These are phyloP conservation scores for Actinemys pallida DNA, from an alignment of 2,113 vertebrate genomes.

Conservation along the genomic window DNA sequence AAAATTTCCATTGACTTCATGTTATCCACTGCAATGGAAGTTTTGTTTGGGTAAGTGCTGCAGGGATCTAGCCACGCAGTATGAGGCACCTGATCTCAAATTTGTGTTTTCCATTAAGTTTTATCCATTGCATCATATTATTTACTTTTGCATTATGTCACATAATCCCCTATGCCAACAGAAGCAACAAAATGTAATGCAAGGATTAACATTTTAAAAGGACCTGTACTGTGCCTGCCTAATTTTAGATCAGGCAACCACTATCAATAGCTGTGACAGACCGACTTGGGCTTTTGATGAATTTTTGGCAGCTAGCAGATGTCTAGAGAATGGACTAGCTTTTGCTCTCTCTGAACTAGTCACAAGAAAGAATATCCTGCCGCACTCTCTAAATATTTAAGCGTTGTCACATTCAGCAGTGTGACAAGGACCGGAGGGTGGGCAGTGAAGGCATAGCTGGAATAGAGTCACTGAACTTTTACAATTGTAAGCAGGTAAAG, in stretches of 20 bases:
- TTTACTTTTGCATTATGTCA: slow-evolving; percentile 51
- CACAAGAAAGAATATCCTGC: background rate
- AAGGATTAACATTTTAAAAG: slow-evolving; percentile 52
- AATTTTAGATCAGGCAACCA: slow-evolving; percentile 22
- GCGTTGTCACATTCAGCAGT: background rate
- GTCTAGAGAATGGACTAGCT: background rate
- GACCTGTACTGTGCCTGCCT: background rate
- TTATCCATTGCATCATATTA: slow-evolving; percentile 4
- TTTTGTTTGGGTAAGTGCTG: background rate
- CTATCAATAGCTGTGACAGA: background rate
- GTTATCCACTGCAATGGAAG: background rate
- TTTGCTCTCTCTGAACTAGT: background rate
- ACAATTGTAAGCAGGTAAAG: background rate
- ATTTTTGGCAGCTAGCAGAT: background rate
- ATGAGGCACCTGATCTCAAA: background rate
- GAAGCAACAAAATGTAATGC: slow-evolving; percentile 6
- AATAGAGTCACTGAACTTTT: rapidly evolving
- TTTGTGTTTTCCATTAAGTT: background rate
- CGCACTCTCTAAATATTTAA: background rate
- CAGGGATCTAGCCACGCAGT: background rate
- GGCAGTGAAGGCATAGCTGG: background rate
- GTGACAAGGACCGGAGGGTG: rapidly evolving
- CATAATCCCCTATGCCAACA: background rate
- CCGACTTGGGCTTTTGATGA: rapidly evolving
- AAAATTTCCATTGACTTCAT: background rate